These are phyloP conservation scores for Psammodynastes pulverulentus DNA, from an alignment of 2,113 vertebrate species.

Conservation along the genomic window DNA sequence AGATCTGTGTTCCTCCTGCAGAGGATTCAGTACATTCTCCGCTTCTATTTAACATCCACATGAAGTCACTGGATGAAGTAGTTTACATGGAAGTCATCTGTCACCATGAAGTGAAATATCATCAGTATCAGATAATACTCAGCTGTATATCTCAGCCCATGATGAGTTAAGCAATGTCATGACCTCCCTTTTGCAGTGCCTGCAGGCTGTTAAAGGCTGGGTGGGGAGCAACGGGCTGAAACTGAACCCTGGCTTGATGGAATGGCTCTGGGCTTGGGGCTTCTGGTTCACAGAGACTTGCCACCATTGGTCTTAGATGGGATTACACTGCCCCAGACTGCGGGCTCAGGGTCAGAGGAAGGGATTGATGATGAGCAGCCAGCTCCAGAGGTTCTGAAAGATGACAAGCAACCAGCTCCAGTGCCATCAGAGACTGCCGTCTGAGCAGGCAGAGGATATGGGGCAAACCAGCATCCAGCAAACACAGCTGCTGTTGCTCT, in stretches of 20 bases:
- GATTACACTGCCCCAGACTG: no score
- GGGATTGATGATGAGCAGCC: not conserved
- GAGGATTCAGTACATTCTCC: not conserved
- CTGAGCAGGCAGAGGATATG: not conserved
- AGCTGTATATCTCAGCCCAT: not conserved
- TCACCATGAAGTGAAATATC: not conserved
- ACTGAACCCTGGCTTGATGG: no score
- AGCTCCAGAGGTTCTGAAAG: not conserved
- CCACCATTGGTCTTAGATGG: no score
- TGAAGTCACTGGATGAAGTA: not conserved
- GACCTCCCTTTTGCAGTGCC: not conserved
- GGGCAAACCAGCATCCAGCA: not conserved
- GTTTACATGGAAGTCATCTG: not conserved
- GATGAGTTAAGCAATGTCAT: not conserved
- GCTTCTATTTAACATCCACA: not conserved
- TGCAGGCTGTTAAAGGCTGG: not conserved
- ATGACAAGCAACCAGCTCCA: not conserved
- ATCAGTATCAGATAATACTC: not conserved
- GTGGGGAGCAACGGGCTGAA: no score
- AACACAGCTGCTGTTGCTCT: not conserved
- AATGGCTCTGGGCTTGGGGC: no score
- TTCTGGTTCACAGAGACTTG: no score
- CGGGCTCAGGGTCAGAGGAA: not conserved
- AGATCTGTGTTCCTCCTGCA: not conserved
- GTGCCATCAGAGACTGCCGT: not conserved